These are phyloP conservation scores for Propithecus deckenii DNA, from an alignment of 2,797 vertebrate species.

Conservation along the genomic window DNA sequence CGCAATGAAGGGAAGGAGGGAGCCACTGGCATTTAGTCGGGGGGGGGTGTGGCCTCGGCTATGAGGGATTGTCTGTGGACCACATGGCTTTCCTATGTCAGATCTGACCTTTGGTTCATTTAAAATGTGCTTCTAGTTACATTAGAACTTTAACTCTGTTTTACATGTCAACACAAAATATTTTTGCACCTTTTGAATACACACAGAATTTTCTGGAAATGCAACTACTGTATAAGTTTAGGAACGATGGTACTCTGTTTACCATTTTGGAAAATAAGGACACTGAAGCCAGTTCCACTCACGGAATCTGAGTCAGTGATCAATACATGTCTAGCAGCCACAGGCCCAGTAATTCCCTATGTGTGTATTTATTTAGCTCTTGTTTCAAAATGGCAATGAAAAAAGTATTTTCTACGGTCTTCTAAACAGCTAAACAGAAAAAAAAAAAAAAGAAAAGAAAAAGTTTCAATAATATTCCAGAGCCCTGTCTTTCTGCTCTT, in stretches of 20 bases:
- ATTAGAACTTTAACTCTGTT: conserved; percentile 27
- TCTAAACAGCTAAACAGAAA: neutral
- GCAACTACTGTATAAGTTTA: neutral
- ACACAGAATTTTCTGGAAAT: conserved; percentile 14
- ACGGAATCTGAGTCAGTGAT: neutral
- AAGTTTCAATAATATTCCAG: neutral
- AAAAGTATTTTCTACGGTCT: neutral
- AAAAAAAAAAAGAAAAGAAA: conserved; percentile 10
- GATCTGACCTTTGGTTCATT: neutral
- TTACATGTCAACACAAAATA: conserved; percentile 22
- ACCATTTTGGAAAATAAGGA: neutral
- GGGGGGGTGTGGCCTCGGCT: neutral
- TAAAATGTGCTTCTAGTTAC: conserved; percentile 39
- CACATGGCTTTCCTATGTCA: neutral
- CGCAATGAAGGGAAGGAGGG: neutral
- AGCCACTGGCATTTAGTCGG: neutral
- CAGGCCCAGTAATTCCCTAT: neutral
- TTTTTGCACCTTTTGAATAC: conserved; percentile 10
- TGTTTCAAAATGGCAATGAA: conserved; percentile 42
- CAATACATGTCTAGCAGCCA: neutral
- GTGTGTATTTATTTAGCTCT: neutral
- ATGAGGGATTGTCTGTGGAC: neutral
- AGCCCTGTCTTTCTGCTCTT: neutral
- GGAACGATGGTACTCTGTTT: neutral
- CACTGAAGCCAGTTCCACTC: neutral